Percentiles rank a stretch among this genome's conserved stretches.
Evolutionary conservation across 2,113 vertebrate genomes (phyloP).

Genomic region (Cygnus buccinator): DNA sequence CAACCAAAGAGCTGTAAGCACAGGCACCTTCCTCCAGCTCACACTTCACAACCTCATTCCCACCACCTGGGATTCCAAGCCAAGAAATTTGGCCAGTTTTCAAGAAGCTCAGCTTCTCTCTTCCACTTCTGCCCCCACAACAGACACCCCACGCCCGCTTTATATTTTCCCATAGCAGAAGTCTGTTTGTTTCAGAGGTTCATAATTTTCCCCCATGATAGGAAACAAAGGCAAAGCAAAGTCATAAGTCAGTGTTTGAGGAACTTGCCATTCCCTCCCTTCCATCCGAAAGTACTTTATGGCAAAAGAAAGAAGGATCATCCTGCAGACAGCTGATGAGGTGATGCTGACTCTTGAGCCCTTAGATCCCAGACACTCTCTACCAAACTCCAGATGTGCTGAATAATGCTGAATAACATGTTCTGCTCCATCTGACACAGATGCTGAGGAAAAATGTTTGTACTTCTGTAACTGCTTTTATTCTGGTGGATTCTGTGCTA

Average conservation of each 20-base stretch:
- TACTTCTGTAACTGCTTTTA: background rate
- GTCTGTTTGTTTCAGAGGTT: background rate
- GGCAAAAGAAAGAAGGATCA: background rate
- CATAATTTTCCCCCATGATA: background rate
- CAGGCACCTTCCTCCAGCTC: background rate
- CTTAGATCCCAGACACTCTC: background rate
- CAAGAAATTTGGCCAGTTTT: background rate
- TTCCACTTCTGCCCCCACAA: background rate
- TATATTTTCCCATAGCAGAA: background rate
- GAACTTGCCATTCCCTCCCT: background rate
- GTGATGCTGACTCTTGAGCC: background rate
- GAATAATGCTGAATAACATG: background rate
- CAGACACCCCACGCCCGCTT: background rate
- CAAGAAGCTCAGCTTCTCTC: background rate
- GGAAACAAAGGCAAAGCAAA: background rate
- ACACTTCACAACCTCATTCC: background rate
- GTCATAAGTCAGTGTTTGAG: background rate
- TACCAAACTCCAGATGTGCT: background rate
- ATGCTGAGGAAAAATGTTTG: background rate
- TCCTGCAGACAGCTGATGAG: rapidly evolving
- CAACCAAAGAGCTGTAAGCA: background rate
- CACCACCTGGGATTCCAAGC: background rate
- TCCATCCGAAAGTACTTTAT: background rate
- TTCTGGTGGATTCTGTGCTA: background rate
- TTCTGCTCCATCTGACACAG: background rate